Conservation (phyloP, 2,797 vertebrate species). For the Sebastes cheni region DNA sequence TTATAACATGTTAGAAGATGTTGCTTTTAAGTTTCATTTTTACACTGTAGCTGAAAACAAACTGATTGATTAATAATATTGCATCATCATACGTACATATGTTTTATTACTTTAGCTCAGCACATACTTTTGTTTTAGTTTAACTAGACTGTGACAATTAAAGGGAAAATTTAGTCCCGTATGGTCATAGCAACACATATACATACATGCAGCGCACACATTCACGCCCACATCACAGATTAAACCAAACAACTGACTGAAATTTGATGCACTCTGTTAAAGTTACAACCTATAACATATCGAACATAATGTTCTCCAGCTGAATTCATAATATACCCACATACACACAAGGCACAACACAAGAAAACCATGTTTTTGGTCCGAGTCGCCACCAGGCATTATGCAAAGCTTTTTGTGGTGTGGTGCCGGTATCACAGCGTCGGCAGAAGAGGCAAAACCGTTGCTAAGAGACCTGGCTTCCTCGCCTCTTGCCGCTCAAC, state of each 20-base stretch:
- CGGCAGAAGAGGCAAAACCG: conserved; percentile 56
- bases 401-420: conserved; percentile 19
- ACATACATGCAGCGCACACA: neutral
- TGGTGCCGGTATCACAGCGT: conserved; percentile 32
- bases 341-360: neutral
- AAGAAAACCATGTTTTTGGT: neutral
- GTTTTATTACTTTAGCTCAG: neutral
- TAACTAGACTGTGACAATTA: neutral
- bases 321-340: neutral
- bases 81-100: neutral
- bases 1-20: no score
- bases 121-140: neutral
- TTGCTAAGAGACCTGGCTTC: conserved; percentile 78
- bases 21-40: no score
- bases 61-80: neutral
- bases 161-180: neutral
- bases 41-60: neutral
- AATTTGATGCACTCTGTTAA: neutral
- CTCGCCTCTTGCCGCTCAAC: conserved; percentile 54
- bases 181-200: neutral
- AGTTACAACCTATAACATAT: neutral
- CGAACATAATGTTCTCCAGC: neutral
- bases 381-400: conserved; percentile 8
- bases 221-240: neutral
- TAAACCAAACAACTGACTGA: neutral